Conservation (phyloP, 2,797 vertebrate genomes). For the Champsocephalus esox region DNA sequence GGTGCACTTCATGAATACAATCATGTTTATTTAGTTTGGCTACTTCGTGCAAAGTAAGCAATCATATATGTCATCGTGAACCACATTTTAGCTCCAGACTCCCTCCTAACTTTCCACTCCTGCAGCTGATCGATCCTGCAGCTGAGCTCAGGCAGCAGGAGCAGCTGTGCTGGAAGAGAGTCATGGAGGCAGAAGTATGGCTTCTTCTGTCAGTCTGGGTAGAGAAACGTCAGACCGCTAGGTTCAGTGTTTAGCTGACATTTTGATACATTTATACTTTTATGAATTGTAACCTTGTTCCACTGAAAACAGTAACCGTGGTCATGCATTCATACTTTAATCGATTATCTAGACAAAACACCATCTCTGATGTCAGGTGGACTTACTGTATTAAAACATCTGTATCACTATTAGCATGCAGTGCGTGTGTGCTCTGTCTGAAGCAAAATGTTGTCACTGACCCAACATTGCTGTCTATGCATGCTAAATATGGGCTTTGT, state of each 20-base stretch:
- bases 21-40: conserved; percentile 35
- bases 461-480: background rate
- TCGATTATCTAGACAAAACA: conserved; percentile 5
- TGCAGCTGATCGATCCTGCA: conserved; percentile 49
- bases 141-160: conserved; percentile 43
- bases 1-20: conserved; percentile 21
- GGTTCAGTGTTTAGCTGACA: background rate
- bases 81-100: conserved; percentile 51
- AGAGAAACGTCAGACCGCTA: background rate
- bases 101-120: conserved; percentile 54
- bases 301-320: background rate
- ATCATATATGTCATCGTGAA: conserved; percentile 51
- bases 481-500: conserved; percentile 16
- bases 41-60: conserved; percentile 26
- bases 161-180: conserved; percentile 48
- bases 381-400: background rate
- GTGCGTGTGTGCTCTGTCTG: background rate
- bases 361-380: background rate
- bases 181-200: conserved; percentile 12
- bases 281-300: background rate
- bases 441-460: conserved; percentile 3
- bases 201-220: conserved; percentile 20
- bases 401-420: background rate
- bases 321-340: background rate
- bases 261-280: background rate